Percentiles rank a stretch among this genome's conserved stretches.
Evolutionary conservation across 2,888 invertebrate genomes (phyloP).

Genomic region (Antheraea yamamai): DNA sequence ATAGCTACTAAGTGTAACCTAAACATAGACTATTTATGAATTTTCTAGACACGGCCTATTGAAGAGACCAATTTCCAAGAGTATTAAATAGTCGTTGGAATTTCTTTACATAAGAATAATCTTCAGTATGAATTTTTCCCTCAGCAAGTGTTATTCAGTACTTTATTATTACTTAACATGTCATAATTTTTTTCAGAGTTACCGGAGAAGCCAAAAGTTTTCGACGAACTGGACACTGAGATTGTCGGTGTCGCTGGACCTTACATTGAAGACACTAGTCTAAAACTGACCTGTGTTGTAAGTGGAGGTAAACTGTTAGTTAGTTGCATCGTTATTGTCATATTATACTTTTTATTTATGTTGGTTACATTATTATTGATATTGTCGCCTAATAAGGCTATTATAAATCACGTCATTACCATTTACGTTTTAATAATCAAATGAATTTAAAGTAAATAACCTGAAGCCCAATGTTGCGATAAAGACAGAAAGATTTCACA

Average conservation of each 20-base stretch:
- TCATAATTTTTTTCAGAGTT: conserved; percentile 80
- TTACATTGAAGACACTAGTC: conserved; percentile 86
- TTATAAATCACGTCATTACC: not conserved
- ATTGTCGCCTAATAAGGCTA: not conserved
- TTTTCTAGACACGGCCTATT: no score
- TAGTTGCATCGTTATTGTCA: conserved; percentile 20
- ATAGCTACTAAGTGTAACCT: no score
- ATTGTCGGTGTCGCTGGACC: conserved; percentile 86
- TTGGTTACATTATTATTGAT: not conserved
- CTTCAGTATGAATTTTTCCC: not conserved
- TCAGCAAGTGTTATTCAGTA: not conserved
- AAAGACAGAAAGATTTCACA: not conserved
- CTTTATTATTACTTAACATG: not conserved
- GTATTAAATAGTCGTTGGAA: no score
- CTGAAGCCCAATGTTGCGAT: not conserved
- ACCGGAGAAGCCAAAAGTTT: conserved; percentile 87
- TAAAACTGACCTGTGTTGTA: conserved; percentile 88
- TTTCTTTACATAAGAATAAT: no score
- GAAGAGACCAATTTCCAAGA: no score
- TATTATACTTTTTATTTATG: not conserved
- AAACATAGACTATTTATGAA: no score
- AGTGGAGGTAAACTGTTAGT: conserved; percentile 84
- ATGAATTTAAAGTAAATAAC: not conserved
- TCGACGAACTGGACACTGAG: conserved; percentile 86
- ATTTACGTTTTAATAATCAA: not conserved